Evolutionary conservation across 92 coral and sea anemone species (phyloP), one percentile per base, ranked within the genome.

Genomic region (Epizoanthus illoricatus): DNA sequence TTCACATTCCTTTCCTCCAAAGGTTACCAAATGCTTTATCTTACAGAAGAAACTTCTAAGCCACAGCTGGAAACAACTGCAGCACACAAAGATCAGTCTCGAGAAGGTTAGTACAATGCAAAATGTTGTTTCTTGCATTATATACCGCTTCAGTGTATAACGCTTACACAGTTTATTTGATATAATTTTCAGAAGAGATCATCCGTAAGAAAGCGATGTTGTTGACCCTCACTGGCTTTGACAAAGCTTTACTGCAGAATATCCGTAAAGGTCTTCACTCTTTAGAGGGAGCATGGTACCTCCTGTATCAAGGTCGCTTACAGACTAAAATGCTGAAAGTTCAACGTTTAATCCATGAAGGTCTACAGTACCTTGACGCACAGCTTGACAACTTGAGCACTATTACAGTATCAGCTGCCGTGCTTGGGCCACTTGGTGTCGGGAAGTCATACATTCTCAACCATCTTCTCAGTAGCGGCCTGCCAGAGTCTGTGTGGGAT

Each of bases 381-480:
- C 75, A 73, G 45, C 87, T 89, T 59, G 84, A 75, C 24, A 59
- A 74, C 24, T 84, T 80, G 66, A 81, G 86, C 42, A 86, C 71
- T 54, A 64, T 86, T 41, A 57, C 81, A n/a, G 21, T 89, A 58
- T 74, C 85, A 65, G 80, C 85, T 61, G 92, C 87, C 43, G 85
- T 81, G 18, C 86, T 89, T 68, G 92, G 92, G 47, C 79, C 79
- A n/a, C 89, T 69, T 7, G 92, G 92, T 28, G 80, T 63, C 20
- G 92, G 92, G 60, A 89, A 89, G 47, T 85, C 89, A 39, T 89
- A 63, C 67, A 28, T 89, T 4, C 85, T 89, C 71, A 89, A 89
- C 39, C 84, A 60, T 75, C 74, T 89, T 24, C 61, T 89, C 60
- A 86, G 85, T 7, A 63, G 52, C 75, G 76, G 79, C 18, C 73